These are phyloP conservation scores for Microtus pennsylvanicus DNA, from an alignment of 2,113 vertebrate genomes.

Conservation along the genomic window DNA sequence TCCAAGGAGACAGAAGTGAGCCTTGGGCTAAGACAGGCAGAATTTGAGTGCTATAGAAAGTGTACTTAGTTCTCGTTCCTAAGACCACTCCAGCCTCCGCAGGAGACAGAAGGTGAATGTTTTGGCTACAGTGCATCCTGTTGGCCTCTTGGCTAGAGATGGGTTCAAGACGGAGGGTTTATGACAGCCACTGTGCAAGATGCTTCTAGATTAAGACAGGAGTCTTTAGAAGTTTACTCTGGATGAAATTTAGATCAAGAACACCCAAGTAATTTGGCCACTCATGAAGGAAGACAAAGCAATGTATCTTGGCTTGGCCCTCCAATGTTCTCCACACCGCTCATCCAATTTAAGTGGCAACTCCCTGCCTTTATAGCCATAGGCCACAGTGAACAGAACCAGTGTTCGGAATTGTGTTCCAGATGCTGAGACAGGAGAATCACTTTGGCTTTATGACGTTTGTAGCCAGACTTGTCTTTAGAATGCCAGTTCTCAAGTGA, in stretches of 20 bases:
- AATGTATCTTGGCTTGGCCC: not conserved
- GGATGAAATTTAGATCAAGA: not conserved
- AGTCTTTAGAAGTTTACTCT: not conserved
- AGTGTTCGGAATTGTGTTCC: not conserved
- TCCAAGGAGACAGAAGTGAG: not conserved
- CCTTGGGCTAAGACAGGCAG: not conserved
- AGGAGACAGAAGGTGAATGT: not conserved
- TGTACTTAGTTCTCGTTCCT: not conserved
- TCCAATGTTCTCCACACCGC: not conserved
- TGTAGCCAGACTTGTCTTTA: not conserved
- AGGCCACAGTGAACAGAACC: not conserved
- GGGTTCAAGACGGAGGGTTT: not conserved
- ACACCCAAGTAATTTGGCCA: not conserved
- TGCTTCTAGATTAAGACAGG: not conserved
- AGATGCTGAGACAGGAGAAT: not conserved
- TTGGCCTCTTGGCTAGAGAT: not conserved
- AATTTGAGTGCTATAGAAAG: not conserved
- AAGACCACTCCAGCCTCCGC: not conserved
- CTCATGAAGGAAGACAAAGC: not conserved
- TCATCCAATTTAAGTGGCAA: not conserved
- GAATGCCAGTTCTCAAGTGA: not conserved
- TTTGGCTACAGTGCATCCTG: not conserved
- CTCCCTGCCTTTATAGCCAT: not conserved
- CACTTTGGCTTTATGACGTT: not conserved
- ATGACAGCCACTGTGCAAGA: not conserved